Conservation (phyloP, 2,888 invertebrate species). For the Hyalella azteca region DNA sequence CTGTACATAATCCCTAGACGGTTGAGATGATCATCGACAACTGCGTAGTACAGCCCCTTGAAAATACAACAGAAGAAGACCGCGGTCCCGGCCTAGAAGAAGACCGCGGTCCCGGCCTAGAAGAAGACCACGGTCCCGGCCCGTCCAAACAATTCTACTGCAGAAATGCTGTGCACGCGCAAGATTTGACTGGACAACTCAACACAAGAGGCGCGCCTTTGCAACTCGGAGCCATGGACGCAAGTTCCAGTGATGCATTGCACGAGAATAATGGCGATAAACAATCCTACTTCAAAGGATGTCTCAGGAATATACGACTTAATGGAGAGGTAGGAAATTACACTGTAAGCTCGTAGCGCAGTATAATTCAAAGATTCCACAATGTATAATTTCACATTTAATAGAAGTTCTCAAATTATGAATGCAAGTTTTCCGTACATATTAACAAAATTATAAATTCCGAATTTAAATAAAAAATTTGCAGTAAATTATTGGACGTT, state of each 20-base stretch:
- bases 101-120: too few species aligned
- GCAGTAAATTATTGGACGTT: too few species aligned
- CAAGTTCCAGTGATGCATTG: background rate
- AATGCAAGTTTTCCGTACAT: too few species aligned
- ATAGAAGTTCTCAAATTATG: too few species aligned
- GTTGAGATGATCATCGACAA: conserved; percentile 21
- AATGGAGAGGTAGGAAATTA: conserved; percentile 38
- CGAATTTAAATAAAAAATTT: too few species aligned
- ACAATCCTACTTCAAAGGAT: conserved; percentile 3
- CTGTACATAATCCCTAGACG: background rate
- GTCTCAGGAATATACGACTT: background rate
- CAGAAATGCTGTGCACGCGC: background rate
- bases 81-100: background rate
- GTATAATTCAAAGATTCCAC: too few species aligned
- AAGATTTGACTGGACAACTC: conserved; percentile 29
- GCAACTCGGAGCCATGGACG: background rate
- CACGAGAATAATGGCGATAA: background rate
- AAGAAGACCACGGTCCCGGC: too few species aligned
- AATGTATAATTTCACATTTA: too few species aligned
- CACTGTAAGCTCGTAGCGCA: too few species aligned
- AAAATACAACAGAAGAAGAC: too few species aligned
- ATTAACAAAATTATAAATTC: too few species aligned
- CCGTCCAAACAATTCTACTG: background rate
- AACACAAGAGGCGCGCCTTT: conserved; percentile 20
- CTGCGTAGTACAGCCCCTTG: background rate